These are phyloP conservation scores for Grapholita molesta DNA, from an alignment of 1,140 invertebrate genomes.

Conservation along the genomic window DNA sequence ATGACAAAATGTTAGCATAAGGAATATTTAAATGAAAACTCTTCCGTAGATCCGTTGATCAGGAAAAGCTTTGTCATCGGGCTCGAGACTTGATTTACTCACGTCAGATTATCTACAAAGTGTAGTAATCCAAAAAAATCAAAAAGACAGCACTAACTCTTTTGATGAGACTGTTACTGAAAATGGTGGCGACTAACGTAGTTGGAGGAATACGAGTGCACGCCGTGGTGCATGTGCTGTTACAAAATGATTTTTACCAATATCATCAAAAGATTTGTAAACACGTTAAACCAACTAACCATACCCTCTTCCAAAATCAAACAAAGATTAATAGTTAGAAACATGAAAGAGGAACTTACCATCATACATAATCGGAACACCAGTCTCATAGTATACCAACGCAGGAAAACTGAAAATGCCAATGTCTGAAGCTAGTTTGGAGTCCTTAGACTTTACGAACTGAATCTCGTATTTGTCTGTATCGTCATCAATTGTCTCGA, in stretches of 20 bases:
- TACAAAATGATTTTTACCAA: no score
- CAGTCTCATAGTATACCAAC: constrained; percentile 94
- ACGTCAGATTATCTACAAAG: neutral
- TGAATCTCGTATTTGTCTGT: constrained; percentile 95
- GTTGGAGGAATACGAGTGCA: no score
- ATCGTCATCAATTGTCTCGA: constrained; percentile 97
- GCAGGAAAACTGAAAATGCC: constrained; percentile 95
- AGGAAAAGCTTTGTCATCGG: neutral
- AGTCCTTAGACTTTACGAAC: constrained; percentile 96
- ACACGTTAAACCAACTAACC: neutral
- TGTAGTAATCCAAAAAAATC: neutral
- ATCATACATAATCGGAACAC: constrained; percentile 95
- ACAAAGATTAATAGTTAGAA: neutral
- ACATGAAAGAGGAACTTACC: constrained; percentile 81
- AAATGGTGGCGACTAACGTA: no score
- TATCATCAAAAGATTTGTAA: no score
- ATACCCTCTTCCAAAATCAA: constrained; percentile 7
- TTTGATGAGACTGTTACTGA: no score
- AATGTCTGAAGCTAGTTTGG: constrained; percentile 92
- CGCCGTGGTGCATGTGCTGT: no score
- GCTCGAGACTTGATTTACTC: neutral
- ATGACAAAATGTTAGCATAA: constrained; percentile 45
- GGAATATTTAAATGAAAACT: neutral
- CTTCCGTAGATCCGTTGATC: neutral
- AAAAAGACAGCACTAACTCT: no score